A percentile compares a stretch with the other conserved stretches of the same genome.
Evolutionary conservation across 2,113 vertebrate genomes (phyloP).

Genomic region (Petroica traversi): DNA sequence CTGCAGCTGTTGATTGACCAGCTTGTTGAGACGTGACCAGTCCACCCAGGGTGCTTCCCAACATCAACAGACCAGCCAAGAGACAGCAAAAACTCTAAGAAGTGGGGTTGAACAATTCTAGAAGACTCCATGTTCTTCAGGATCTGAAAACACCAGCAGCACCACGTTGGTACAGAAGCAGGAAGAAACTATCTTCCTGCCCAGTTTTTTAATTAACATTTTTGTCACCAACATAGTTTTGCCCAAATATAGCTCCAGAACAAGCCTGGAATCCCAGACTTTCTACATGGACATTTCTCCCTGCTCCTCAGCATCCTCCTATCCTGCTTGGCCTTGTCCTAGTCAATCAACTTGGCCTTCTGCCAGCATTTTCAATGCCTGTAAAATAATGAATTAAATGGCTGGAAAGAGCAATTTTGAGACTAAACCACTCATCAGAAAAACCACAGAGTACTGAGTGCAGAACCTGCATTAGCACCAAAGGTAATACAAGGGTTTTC

Average conservation of each 20-base stretch:
- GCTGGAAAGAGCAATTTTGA: not conserved
- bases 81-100: conserved; percentile 92
- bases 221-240: not conserved
- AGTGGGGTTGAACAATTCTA: conserved; percentile 89
- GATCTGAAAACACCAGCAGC: conserved; percentile 79
- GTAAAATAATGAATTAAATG: not conserved
- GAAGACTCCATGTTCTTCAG: conserved; percentile 92
- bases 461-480: not conserved
- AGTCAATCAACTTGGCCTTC: not conserved
- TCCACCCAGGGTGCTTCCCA: conserved; percentile 92
- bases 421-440: not conserved
- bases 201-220: not conserved
- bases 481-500: not conserved
- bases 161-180: not conserved
- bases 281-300: not conserved
- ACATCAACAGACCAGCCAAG: conserved; percentile 94
- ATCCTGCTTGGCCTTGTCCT: not conserved
- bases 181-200: not conserved
- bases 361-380: not conserved
- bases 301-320: not conserved
- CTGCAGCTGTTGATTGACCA: conserved; percentile 88
- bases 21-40: conserved; percentile 91
- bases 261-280: not conserved
- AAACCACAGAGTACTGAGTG: not conserved
- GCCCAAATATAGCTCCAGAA: not conserved